Conservation (phyloP, 2,113 vertebrate genomes). For the Notarius lentiginosus region DNA sequence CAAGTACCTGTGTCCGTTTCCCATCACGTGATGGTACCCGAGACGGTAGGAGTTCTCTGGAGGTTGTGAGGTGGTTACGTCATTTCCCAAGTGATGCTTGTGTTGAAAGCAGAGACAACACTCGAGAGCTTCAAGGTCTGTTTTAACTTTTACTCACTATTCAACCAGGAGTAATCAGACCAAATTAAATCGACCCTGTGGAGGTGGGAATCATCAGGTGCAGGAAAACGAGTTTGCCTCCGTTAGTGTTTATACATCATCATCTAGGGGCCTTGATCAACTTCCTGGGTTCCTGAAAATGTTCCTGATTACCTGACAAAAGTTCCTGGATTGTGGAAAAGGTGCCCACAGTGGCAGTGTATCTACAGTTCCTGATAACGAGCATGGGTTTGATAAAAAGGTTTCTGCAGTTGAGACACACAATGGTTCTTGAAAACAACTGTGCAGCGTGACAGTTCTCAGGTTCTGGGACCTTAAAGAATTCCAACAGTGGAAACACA, state of each 20-base stretch:
- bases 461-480: no score
- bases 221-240: not conserved
- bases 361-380: not conserved
- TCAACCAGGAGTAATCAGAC: not conserved
- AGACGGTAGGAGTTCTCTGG: constrained; percentile 3
- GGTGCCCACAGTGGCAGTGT: not conserved
- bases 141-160: not conserved
- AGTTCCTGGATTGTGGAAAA: not conserved
- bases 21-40: not conserved
- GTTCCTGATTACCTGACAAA: not conserved
- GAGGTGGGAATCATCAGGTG: not conserved
- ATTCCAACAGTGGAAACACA: no score
- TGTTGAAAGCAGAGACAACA: not conserved
- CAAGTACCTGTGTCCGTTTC: not conserved
- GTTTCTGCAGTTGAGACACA: not conserved
- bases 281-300: not conserved
- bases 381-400: not conserved
- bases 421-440: no score
- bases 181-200: not conserved
- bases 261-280: not conserved
- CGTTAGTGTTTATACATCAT: not conserved
- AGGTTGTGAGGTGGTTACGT: not conserved
- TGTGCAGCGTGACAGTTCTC: no score
- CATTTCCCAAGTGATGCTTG: not conserved
- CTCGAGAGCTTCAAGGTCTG: not conserved